Percentiles rank a stretch among this genome's conserved stretches.
Conservation (phyloP, 2,797 vertebrate species). For the Alauda arvensis region DNA sequence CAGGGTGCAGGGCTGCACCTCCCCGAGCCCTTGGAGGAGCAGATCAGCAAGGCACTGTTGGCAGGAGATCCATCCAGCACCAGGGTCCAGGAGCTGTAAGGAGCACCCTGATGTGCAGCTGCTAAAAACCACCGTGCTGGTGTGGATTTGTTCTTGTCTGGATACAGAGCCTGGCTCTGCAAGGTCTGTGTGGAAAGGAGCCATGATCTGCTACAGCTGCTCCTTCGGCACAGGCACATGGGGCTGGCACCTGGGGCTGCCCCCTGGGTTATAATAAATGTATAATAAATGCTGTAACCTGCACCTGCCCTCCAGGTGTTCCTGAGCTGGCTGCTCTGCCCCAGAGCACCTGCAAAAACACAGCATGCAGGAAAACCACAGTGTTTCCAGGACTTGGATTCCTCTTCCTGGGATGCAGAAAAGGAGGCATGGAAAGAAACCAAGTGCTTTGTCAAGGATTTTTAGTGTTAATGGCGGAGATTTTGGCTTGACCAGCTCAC, state of each 20-base stretch:
- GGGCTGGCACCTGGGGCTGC: background rate
- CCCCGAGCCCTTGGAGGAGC: background rate
- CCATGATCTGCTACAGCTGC: background rate
- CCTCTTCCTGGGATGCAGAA: background rate
- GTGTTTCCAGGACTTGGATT: background rate
- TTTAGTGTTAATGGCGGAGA: background rate
- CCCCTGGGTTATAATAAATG: background rate
- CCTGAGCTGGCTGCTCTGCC: background rate
- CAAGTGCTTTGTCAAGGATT: background rate
- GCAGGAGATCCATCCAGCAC: background rate
- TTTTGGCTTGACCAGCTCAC: background rate
- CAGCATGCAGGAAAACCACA: background rate
- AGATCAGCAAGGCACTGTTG: conserved; percentile 50
- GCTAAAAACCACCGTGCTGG: accelerated
- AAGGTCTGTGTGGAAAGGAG: background rate
- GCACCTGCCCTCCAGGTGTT: background rate
- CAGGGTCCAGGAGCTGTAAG: background rate
- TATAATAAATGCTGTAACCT: background rate
- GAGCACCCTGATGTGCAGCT: background rate
- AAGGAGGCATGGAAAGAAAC: background rate
- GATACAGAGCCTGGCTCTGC: background rate
- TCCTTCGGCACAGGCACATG: background rate
- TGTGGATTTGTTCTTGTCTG: background rate
- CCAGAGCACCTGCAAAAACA: background rate
- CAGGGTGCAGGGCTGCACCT: background rate